Percentiles rank a stretch among this genome's conserved stretches.
Evolutionary conservation across 1,140 invertebrate genomes (phyloP).

Genomic region (Probaryconus sp.): DNA sequence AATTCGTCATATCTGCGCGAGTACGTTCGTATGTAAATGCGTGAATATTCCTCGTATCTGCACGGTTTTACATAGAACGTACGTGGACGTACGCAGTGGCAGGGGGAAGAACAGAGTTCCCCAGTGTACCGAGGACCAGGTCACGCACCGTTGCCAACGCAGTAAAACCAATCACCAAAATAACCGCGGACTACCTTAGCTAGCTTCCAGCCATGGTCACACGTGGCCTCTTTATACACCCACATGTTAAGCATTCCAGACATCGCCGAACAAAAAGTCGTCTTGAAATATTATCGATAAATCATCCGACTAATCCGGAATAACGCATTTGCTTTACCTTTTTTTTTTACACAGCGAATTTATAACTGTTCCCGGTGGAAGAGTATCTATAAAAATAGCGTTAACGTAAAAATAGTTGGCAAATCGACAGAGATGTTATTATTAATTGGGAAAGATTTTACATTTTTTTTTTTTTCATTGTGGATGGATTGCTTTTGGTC

Average conservation of each 20-base stretch:
- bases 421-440: no score
- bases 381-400: no score
- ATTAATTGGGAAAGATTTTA: no score
- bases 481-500: no score
- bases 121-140: slow-evolving; percentile 58
- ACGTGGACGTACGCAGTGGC: slow-evolving; percentile 51
- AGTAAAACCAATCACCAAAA: slow-evolving; percentile 78
- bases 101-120: slow-evolving; percentile 45
- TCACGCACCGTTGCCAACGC: slow-evolving; percentile 74
- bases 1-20: slow-evolving; percentile 15
- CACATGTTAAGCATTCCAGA: slow-evolving; percentile 53
- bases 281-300: slow-evolving; percentile 26
- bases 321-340: slow-evolving; percentile 3
- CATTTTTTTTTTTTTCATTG: no score
- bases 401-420: no score
- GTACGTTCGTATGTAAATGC: slow-evolving; percentile 18
- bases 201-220: slow-evolving; percentile 68
- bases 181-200: slow-evolving; percentile 74
- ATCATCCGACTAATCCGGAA: slow-evolving; percentile 19
- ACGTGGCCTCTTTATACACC: slow-evolving; percentile 66
- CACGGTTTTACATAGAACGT: slow-evolving; percentile 44
- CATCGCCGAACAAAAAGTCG: slow-evolving; percentile 8
- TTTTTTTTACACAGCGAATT: no score
- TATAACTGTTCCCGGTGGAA: no score
- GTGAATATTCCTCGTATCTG: slow-evolving; percentile 31